These are phyloP conservation scores for Sminthopsis crassicaudata DNA, from an alignment of 2,113 vertebrate species.

Conservation along the genomic window DNA sequence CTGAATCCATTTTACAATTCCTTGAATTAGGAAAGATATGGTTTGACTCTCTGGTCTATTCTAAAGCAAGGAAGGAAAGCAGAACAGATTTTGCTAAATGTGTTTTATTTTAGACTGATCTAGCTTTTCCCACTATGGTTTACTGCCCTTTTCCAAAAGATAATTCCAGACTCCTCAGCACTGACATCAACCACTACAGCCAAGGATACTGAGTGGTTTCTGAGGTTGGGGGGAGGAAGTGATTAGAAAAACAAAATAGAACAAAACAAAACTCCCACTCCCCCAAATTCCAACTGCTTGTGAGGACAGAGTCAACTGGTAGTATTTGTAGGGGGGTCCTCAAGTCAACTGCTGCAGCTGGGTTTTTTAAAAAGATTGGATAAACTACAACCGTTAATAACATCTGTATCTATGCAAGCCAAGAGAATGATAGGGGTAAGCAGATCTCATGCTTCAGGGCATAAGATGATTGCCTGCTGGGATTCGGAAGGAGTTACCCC, in stretches of 20 bases:
- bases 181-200: constrained; percentile 39
- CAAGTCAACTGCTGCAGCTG: constrained; percentile 81
- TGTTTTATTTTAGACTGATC: constrained; percentile 70
- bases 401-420: constrained; percentile 78
- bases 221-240: constrained; percentile 65
- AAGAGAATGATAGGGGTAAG: constrained; percentile 78
- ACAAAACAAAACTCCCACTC: constrained; percentile 78
- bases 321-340: constrained; percentile 81
- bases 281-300: constrained; percentile 73
- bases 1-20: constrained; percentile 46
- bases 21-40: constrained; percentile 42
- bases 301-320: constrained; percentile 83
- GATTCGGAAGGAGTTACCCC: constrained; percentile 59
- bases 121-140: constrained; percentile 59
- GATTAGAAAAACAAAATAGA: constrained; percentile 65
- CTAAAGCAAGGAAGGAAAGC: constrained; percentile 50
- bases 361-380: constrained; percentile 78
- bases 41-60: constrained; percentile 49
- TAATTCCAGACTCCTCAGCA: constrained; percentile 79
- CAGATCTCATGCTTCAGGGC: constrained; percentile 79
- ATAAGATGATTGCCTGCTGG: constrained; percentile 77
- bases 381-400: constrained; percentile 73
- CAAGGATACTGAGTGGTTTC: constrained; percentile 76
- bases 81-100: constrained; percentile 35
- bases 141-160: constrained; percentile 68